A percentile compares a stretch with the other conserved stretches of the same genome.
Evolutionary conservation across 2,113 vertebrate genomes (phyloP).

Genomic region (Hymenochirus boettgeri): DNA sequence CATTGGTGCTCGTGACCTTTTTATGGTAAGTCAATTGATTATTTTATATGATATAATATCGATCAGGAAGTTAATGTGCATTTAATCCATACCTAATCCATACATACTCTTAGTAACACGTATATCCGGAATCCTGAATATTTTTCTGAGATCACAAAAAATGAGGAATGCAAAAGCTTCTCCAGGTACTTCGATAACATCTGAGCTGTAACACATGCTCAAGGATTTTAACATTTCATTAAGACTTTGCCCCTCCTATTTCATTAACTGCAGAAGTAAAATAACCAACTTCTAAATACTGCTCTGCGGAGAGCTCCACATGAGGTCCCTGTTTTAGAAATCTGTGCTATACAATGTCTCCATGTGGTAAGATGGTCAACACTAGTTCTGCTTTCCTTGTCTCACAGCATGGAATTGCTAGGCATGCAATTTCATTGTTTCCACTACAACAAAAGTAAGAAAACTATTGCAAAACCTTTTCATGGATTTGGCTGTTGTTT

Average conservation of each 20-base stretch:
- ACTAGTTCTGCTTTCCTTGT: slow-evolving; percentile 51
- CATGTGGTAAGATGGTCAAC: slow-evolving; percentile 61
- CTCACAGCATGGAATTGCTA: slow-evolving; percentile 57
- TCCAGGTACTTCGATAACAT: slow-evolving; percentile 69
- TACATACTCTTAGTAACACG: too few species aligned
- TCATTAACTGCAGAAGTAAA: slow-evolving; percentile 81
- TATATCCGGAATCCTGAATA: slow-evolving; percentile 67
- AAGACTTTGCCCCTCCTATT: slow-evolving; percentile 57
- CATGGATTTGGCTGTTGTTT: slow-evolving; percentile 53
- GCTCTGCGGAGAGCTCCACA: slow-evolving; percentile 50
- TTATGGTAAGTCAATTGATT: slow-evolving; percentile 82
- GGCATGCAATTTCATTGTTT: slow-evolving; percentile 65
- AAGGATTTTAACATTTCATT: slow-evolving; percentile 70
- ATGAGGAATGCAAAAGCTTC: slow-evolving; percentile 67
- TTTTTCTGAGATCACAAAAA: slow-evolving; percentile 57
- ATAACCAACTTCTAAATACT: slow-evolving; percentile 67
- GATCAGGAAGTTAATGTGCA: too few species aligned
- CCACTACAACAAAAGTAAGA: slow-evolving; percentile 69
- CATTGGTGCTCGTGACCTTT: slow-evolving; percentile 84
- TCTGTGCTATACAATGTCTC: slow-evolving; percentile 60
- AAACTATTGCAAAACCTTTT: slow-evolving; percentile 66
- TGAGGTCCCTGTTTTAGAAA: slow-evolving; percentile 67
- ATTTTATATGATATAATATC: too few species aligned
- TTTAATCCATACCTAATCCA: too few species aligned
- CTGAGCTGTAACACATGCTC: slow-evolving; percentile 62